Evolutionary conservation across 2,888 invertebrate genomes (phyloP), one percentile per base, ranked within the genome.

Genomic region (Trissolcus japonicus): DNA sequence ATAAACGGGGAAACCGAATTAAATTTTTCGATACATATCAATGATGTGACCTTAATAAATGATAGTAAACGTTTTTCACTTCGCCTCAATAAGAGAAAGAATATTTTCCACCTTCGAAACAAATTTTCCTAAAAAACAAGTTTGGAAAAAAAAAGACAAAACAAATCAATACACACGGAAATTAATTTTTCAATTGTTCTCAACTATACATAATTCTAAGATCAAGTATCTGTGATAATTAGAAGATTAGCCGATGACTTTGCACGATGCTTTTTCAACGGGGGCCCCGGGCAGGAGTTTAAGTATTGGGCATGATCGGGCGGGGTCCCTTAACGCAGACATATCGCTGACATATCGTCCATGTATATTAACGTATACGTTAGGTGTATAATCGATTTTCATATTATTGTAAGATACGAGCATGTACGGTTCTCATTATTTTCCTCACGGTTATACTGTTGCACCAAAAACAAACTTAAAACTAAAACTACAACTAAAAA

Each of bases 171-270:
- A 46, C 4, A 16, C 6, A 59, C 46, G 56, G 29, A 63, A 74
- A 74, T 75, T 68, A 25, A 62, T 75, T 75, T 75, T 21, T 35
- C 62, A 59, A 50, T 63, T 54, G 19, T 62, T 68, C 67, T 67
- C 53, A 68, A 75, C 68, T 68, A 75, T 67, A 68, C 4, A 59
- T 75, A 75, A 75, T 59, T 63, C 68, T 75, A 75, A 75, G 68
- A 75, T 59, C 67, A 75, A 75, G 74, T 75, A 68, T 75, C 74
- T 75, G 74, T 75, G 74, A 75, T 75, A 75, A 75, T 68, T 75
- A 75, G 63, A 75, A 59, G 74, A 67, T 68, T 75, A 75, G 68
- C 59, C 16, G 59, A 57, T 59, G 62, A 75, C 67, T 67, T 51
- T 63, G 68, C 74, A 75, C 54, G 54, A 68, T 75, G 74, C 74